Percentiles rank a stretch among this genome's conserved stretches.
Conservation (phyloP, 2,113 vertebrate genomes). For the Odocoileus virginianus region DNA sequence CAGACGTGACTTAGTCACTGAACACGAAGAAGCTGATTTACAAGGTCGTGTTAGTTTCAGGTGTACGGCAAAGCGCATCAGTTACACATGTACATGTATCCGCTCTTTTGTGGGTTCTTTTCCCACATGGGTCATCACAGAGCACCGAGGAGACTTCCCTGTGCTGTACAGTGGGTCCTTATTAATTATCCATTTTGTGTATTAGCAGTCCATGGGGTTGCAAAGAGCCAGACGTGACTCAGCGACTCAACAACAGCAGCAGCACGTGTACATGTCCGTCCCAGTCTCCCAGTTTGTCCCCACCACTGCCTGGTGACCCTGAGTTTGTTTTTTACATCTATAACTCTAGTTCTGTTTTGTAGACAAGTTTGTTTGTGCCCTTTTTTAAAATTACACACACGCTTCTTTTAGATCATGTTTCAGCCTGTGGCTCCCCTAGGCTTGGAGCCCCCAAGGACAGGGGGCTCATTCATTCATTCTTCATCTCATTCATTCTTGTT, state of each 20-base stretch:
- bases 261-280: neutral
- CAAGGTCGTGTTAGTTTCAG: neutral
- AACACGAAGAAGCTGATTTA: neutral
- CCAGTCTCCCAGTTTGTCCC: neutral
- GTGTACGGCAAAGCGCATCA: neutral
- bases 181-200: neutral
- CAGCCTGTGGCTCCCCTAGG: neutral
- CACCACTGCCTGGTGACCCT: neutral
- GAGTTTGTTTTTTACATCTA: neutral
- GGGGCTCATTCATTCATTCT: no score
- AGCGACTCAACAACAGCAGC: neutral
- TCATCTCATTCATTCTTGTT: neutral
- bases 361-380: neutral
- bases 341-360: neutral
- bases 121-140: neutral
- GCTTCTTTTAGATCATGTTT: neutral
- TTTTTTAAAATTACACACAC: neutral
- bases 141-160: neutral
- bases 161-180: neutral
- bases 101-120: neutral
- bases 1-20: neutral
- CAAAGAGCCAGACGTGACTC: neutral
- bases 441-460: neutral
- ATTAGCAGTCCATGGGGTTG: neutral
- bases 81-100: neutral